Conservation (phyloP, 2,797 vertebrate species). For the Neosalanx taihuensis region DNA sequence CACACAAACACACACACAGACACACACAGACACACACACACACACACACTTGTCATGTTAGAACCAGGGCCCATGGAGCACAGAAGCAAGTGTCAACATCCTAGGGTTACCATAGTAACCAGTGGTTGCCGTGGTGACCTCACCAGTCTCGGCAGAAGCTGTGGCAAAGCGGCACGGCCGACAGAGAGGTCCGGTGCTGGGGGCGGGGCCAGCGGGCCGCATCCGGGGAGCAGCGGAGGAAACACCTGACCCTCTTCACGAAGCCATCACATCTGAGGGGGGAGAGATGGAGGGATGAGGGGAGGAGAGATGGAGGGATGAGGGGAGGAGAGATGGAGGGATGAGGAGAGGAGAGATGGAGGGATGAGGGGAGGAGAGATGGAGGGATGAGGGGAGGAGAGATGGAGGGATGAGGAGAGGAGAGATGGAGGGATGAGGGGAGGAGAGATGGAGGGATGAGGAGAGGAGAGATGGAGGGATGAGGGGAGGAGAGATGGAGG, state of each 20-base stretch:
- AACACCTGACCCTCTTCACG: constrained; percentile 73
- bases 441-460: no score
- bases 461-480: no score
- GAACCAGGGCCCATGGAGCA: no score
- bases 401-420: no score
- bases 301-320: neutral
- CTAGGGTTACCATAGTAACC: neutral
- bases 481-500: no score
- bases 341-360: neutral
- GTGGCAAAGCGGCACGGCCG: constrained; percentile 78
- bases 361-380: neutral
- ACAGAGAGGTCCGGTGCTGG: constrained; percentile 62
- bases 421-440: no score
- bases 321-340: neutral
- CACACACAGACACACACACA: no score
- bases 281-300: neutral
- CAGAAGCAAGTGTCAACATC: no score
- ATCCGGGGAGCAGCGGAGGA: constrained; percentile 80
- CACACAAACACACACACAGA: no score
- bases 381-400: no score
- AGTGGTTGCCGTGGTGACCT: constrained; percentile 19
- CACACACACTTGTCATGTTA: no score
- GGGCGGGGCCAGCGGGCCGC: constrained; percentile 74
- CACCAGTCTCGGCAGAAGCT: constrained; percentile 85
- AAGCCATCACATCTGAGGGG: constrained; percentile 76